Evolutionary conservation across 2,888 invertebrate genomes (phyloP).

Genomic region (Ochropleura plecta): DNA sequence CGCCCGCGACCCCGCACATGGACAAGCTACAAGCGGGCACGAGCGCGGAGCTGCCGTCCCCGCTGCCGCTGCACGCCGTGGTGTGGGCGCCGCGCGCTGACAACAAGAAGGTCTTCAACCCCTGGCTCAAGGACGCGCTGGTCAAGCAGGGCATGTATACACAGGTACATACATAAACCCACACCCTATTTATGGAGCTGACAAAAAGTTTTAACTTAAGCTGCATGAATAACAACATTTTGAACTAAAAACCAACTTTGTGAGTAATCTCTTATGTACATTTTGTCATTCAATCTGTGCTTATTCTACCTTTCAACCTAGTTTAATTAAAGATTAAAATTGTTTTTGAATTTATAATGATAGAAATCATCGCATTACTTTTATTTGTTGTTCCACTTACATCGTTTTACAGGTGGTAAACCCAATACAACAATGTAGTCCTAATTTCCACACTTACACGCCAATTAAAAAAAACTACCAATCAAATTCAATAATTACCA

Average conservation of each 20-base stretch:
- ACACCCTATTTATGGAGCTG: not conserved
- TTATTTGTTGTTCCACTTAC: too few species aligned
- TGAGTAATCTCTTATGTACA: not conserved
- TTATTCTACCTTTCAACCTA: too few species aligned
- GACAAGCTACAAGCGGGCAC: constrained; percentile 94
- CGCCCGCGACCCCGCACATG: constrained; percentile 97
- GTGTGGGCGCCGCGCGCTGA: constrained; percentile 97
- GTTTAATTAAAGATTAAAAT: too few species aligned
- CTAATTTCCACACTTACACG: too few species aligned
- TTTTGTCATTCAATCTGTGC: not conserved
- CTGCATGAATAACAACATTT: too few species aligned
- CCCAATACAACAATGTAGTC: too few species aligned
- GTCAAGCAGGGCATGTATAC: constrained; percentile 98
- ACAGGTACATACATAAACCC: constrained; percentile 81
- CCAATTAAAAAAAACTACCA: too few species aligned
- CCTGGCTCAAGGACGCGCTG: constrained; percentile 97
- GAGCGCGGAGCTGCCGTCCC: constrained; percentile 92
- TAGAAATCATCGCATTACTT: too few species aligned
- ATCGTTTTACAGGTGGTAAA: too few species aligned
- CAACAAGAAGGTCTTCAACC: constrained; percentile 95
- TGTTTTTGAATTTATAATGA: too few species aligned
- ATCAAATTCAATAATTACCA: too few species aligned
- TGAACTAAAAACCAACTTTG: not conserved
- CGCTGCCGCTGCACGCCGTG: constrained; percentile 94
- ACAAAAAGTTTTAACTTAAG: too few species aligned